Evolutionary conservation across 2,113 vertebrate genomes (phyloP).

Genomic region (Otus sunia): DNA sequence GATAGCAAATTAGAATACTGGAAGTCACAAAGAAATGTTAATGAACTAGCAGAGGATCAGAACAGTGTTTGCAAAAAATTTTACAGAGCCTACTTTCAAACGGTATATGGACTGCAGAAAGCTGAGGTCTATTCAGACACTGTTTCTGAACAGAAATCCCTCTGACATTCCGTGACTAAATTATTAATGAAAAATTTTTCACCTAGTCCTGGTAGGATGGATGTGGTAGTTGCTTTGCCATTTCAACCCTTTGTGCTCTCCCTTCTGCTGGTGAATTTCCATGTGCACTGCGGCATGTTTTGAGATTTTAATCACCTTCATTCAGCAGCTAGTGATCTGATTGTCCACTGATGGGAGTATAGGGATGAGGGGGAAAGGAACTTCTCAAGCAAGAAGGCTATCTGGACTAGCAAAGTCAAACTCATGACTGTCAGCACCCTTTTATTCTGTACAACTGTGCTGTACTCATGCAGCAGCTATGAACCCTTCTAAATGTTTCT

Average conservation of each 20-base stretch:
- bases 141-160: not conserved
- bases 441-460: not conserved
- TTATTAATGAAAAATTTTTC: not conserved
- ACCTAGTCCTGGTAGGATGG: not conserved
- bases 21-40: not conserved
- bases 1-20: not conserved
- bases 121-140: not conserved
- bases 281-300: not conserved
- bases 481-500: not conserved
- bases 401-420: not conserved
- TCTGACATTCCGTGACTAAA: not conserved
- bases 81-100: not conserved
- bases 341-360: not conserved
- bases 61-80: not conserved
- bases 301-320: not conserved
- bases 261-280: not conserved
- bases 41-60: not conserved
- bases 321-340: not conserved
- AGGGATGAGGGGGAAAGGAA: not conserved
- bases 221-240: not conserved
- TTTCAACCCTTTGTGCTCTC: not conserved
- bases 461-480: not conserved
- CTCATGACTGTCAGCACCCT: not conserved
- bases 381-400: not conserved
- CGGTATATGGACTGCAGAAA: not conserved